phyloP scores from a whole-genome alignment of 2,888 invertebrate species.

The Orchesellides sinensis region DNA sequence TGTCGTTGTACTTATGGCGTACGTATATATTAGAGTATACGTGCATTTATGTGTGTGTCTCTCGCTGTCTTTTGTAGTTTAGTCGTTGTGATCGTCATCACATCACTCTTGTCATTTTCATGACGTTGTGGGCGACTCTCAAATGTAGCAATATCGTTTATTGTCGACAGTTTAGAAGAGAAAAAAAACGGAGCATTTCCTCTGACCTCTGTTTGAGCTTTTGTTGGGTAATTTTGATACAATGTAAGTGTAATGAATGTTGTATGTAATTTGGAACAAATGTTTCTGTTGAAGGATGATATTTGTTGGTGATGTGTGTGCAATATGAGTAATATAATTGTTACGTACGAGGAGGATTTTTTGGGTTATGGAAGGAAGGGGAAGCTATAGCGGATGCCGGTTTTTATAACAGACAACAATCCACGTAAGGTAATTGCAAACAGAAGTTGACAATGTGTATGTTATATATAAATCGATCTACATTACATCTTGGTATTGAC shows the following conservation, averaged over 20 bases:
- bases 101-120: constrained; percentile 16
- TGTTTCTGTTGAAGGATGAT: constrained; percentile 26
- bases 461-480: no score
- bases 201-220: constrained; percentile 1
- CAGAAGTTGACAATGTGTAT: no score
- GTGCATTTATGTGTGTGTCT: constrained; percentile 7
- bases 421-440: not conserved
- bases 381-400: constrained; percentile 2
- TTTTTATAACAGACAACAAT: not conserved
- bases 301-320: constrained; percentile 16
- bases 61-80: not conserved
- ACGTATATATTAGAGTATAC: not conserved
- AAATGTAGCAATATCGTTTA: constrained; percentile 27
- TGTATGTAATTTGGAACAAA: constrained; percentile 53
- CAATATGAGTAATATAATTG: not conserved
- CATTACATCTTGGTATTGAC: no score
- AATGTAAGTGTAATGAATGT: not conserved
- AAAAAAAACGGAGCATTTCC: constrained; percentile 42
- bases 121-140: constrained; percentile 5
- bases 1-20: constrained; percentile 9
- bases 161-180: constrained; percentile 46
- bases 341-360: not conserved
- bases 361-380: not conserved
- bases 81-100: not conserved
- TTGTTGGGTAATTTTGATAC: not conserved